Evolutionary conservation across 2,797 vertebrate species (phyloP).

Genomic region (Ispidina picta): DNA sequence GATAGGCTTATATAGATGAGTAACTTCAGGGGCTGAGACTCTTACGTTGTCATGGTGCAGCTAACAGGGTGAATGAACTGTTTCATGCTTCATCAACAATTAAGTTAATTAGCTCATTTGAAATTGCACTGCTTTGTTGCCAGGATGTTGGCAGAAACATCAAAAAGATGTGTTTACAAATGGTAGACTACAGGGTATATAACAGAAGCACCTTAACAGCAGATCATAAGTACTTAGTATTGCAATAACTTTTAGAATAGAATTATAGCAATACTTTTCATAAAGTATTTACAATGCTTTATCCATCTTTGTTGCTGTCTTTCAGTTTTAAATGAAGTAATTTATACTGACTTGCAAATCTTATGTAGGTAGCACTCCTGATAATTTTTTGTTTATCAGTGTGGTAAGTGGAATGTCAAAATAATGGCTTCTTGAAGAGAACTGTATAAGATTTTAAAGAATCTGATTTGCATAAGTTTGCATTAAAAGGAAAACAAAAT

Average conservation of each 20-base stretch:
- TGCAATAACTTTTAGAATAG: conserved; percentile 55
- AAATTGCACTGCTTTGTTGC: conserved; percentile 99
- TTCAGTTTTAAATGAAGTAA: conserved; percentile 42
- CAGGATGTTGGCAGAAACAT: conserved; percentile 96
- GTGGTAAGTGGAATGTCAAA: conserved; percentile 6
- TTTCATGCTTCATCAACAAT: conserved; percentile 99
- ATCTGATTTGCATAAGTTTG: background rate
- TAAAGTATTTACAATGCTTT: conserved; percentile 29
- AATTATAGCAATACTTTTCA: conserved; percentile 48
- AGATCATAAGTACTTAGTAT: conserved; percentile 57
- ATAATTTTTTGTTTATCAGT: conserved; percentile 19
- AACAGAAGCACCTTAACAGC: conserved; percentile 86
- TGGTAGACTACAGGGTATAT: conserved; percentile 87
- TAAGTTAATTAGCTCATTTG: conserved; percentile 99
- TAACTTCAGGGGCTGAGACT: conserved; percentile 87
- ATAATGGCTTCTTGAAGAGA: background rate
- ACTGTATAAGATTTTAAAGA: background rate
- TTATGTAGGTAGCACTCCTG: background rate
- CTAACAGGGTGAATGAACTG: conserved; percentile 97
- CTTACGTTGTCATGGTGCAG: conserved; percentile 98
- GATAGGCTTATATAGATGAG: conserved; percentile 87
- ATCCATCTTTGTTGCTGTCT: background rate
- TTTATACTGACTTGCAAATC: conserved; percentile 10
- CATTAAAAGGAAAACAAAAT: conserved; percentile 19
- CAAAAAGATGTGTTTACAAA: conserved; percentile 97